Conservation (phyloP, 2,888 invertebrate genomes). For the Dorcus parallelipipedus region DNA sequence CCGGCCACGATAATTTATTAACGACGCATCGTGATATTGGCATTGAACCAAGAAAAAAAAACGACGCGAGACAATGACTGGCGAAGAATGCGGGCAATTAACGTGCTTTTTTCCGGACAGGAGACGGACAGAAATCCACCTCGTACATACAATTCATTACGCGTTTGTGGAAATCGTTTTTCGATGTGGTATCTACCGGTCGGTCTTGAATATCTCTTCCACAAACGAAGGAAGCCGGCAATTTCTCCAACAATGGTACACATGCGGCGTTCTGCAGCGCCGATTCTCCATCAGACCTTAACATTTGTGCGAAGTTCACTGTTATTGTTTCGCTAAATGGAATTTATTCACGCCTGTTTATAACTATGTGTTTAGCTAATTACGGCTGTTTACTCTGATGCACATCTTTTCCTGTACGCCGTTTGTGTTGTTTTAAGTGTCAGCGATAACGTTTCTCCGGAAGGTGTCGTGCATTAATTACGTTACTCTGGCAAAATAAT, state of each 20-base stretch:
- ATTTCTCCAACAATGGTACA: slow-evolving; percentile 20
- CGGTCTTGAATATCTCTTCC: slow-evolving; percentile 4
- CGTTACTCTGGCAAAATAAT: too few relatives aligned
- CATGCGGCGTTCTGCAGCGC: slow-evolving; percentile 15
- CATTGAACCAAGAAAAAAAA: slow-evolving; percentile 17
- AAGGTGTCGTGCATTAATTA: too few relatives aligned
- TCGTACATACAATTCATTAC: background rate
- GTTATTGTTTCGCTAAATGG: slow-evolving; percentile 16
- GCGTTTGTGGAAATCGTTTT: background rate
- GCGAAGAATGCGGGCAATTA: slow-evolving; percentile 18
- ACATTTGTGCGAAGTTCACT: slow-evolving; percentile 22
- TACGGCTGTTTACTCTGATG: background rate
- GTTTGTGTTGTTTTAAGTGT: too few relatives aligned
- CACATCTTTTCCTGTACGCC: too few relatives aligned
- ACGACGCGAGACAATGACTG: slow-evolving; percentile 21
- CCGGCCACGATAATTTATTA: slow-evolving; percentile 20
- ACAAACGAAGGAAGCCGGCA: slow-evolving; percentile 23
- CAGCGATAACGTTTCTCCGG: too few relatives aligned
- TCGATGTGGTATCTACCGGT: background rate
- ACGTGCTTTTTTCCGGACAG: slow-evolving; percentile 11
- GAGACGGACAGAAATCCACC: background rate
- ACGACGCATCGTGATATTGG: slow-evolving; percentile 20
- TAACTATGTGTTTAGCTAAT: background rate
- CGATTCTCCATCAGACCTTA: slow-evolving; percentile 21
- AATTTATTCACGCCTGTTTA: background rate